Percentiles rank a stretch among this genome's conserved stretches.
Conservation (phyloP, 2,113 vertebrate genomes). For the Callipepla squamata region DNA sequence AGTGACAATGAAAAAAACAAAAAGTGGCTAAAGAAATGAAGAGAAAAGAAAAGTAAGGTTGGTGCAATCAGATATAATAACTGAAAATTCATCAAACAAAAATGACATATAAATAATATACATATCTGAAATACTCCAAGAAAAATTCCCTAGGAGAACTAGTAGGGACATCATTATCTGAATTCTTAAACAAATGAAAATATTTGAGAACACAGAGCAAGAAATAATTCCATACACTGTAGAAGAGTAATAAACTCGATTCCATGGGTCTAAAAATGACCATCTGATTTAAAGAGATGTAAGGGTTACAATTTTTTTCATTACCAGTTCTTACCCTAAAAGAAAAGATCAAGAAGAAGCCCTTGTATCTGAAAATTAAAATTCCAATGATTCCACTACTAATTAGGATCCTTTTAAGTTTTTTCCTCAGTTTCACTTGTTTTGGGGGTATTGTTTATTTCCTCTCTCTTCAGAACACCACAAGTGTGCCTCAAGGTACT, state of each 20-base stretch:
- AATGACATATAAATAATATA: background rate
- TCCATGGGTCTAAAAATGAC: background rate
- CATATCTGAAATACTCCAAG: background rate
- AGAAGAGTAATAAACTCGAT: background rate
- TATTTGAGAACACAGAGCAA: background rate
- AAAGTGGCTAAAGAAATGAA: background rate
- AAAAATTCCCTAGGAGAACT: background rate
- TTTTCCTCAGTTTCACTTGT: background rate
- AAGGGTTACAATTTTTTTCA: background rate
- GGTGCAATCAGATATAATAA: background rate
- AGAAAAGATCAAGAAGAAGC: background rate
- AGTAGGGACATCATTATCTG: background rate
- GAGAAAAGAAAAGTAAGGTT: background rate
- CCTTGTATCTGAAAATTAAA: constrained; percentile 1
- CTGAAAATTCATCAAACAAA: background rate
- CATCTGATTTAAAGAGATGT: background rate
- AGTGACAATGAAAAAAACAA: background rate
- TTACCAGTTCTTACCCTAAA: background rate
- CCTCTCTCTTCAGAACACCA: constrained; percentile 5
- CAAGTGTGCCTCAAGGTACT: background rate
- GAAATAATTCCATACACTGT: background rate
- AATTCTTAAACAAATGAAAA: background rate
- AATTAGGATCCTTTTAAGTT: background rate
- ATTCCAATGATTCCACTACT: constrained; percentile 1
- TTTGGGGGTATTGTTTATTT: background rate